Conservation (phyloP, 2,797 vertebrate species). For the Coranthus polyacanthus region DNA sequence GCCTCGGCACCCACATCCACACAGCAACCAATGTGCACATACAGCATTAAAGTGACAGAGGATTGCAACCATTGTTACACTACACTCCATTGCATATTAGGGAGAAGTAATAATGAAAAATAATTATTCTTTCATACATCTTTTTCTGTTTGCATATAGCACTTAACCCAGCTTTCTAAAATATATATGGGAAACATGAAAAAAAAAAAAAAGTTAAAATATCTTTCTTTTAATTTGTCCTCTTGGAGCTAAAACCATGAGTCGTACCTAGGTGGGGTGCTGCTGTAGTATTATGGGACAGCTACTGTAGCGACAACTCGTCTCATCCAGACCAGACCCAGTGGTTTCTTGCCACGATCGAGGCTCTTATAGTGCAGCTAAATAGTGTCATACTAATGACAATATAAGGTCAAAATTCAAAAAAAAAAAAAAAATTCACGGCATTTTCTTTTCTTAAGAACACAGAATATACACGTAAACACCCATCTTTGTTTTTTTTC, state of each 20-base stretch:
- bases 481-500: conserved; percentile 40
- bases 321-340: conserved; percentile 55
- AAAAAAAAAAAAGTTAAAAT: conserved; percentile 53
- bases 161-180: conserved; percentile 74
- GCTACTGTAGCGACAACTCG: conserved; percentile 24
- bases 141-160: conserved; percentile 83
- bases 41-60: conserved; percentile 88
- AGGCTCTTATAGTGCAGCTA: conserved; percentile 71
- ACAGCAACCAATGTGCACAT: conserved; percentile 84
- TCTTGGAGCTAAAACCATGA: conserved; percentile 59
- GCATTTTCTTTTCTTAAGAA: conserved; percentile 48
- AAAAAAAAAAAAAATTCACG: conserved; percentile 46
- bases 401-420: conserved; percentile 46
- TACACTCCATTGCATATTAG: conserved; percentile 87
- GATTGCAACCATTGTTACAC: conserved; percentile 83
- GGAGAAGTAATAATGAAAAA: conserved; percentile 82
- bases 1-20: conserved; percentile 78
- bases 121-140: conserved; percentile 77
- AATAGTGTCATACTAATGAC: conserved; percentile 63
- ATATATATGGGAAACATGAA: conserved; percentile 72
- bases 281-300: conserved; percentile 44
- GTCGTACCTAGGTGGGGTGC: conserved; percentile 43
- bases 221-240: conserved; percentile 40
- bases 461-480: conserved; percentile 58
- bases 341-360: conserved; percentile 62